Percentiles rank a stretch among this genome's conserved stretches.
Evolutionary conservation across 1,140 invertebrate species (phyloP).

Genomic region (Drosophila willistoni): DNA sequence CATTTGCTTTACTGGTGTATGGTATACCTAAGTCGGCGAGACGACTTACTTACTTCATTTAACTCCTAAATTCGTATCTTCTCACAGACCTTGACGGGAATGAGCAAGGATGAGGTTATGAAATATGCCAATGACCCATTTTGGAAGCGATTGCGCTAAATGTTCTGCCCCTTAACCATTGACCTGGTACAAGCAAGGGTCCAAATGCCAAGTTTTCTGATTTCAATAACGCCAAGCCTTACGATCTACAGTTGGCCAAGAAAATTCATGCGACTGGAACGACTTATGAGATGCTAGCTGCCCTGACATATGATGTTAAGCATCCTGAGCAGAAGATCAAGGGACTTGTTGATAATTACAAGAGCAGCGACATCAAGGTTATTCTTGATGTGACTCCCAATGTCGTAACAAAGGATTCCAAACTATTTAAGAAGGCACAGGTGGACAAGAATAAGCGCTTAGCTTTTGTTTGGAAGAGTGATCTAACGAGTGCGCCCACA

Average conservation of each 20-base stretch:
- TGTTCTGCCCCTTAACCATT: constrained; percentile 88
- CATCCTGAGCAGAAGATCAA: constrained; percentile 63
- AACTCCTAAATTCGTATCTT: too few species aligned
- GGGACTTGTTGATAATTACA: constrained; percentile 57
- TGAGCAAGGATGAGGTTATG: too few species aligned
- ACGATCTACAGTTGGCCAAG: constrained; percentile 49
- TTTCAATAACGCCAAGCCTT: constrained; percentile 29
- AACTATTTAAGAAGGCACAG: constrained; percentile 66
- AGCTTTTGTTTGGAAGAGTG: constrained; percentile 69
- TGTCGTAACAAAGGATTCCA: constrained; percentile 83
- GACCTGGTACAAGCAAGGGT: constrained; percentile 86
- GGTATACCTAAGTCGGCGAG: too few species aligned
- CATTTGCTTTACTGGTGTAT: too few species aligned
- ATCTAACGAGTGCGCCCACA: constrained; percentile 84
- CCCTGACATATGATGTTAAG: constrained; percentile 65
- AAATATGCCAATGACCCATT: too few species aligned
- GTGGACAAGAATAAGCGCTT: constrained; percentile 68
- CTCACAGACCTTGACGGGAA: too few species aligned
- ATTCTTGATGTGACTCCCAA: constrained; percentile 85
- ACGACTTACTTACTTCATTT: too few species aligned
- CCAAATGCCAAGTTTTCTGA: constrained; percentile 64
- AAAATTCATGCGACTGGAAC: constrained; percentile 64
- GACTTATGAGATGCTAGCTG: constrained; percentile 73
- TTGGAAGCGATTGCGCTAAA: constrained; percentile 84
- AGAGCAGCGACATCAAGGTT: constrained; percentile 54